A percentile compares a stretch with the other conserved stretches of the same genome.
These are phyloP conservation scores for Drosophila pseudotakahashii DNA, from an alignment of 2,888 invertebrate genomes.

Conservation along the genomic window DNA sequence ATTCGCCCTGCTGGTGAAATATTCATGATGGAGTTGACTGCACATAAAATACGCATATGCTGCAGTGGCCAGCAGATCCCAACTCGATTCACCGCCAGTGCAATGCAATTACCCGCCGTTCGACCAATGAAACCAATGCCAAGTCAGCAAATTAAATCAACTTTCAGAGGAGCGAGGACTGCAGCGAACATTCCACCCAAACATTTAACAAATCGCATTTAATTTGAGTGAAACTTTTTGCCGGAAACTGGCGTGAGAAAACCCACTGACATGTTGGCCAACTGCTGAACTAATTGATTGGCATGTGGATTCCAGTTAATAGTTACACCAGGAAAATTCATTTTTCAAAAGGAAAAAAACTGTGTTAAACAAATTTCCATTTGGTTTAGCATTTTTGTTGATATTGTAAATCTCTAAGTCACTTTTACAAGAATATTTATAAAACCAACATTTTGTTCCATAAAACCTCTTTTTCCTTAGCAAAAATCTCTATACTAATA, in stretches of 20 bases:
- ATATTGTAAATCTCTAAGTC: too few relatives aligned
- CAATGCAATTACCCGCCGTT: constrained; percentile 35
- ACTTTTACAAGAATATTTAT: too few relatives aligned
- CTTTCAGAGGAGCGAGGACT: constrained; percentile 16
- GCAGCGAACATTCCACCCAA: constrained; percentile 1
- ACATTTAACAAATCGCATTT: constrained; percentile 54
- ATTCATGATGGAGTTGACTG: constrained; percentile 50
- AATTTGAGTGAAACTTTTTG: constrained; percentile 21
- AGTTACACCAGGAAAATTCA: neutral
- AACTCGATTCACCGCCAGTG: constrained; percentile 6
- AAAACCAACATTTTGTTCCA: too few relatives aligned
- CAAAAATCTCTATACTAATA: too few relatives aligned
- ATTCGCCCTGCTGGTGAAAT: constrained; percentile 32
- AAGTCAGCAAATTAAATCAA: constrained; percentile 64
- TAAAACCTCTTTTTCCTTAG: too few relatives aligned
- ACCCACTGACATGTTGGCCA: neutral
- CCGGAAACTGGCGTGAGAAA: neutral
- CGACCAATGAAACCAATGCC: constrained; percentile 62
- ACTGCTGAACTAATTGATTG: constrained; percentile 18
- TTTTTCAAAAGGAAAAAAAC: neutral
- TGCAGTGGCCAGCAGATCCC: constrained; percentile 24
- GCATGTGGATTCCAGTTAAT: neutral
- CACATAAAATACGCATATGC: constrained; percentile 50
- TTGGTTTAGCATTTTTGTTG: too few relatives aligned
- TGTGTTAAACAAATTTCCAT: too few relatives aligned